Evolutionary conservation across 2,113 vertebrate species (phyloP).

Genomic region (Nannobrachium achirus): DNA sequence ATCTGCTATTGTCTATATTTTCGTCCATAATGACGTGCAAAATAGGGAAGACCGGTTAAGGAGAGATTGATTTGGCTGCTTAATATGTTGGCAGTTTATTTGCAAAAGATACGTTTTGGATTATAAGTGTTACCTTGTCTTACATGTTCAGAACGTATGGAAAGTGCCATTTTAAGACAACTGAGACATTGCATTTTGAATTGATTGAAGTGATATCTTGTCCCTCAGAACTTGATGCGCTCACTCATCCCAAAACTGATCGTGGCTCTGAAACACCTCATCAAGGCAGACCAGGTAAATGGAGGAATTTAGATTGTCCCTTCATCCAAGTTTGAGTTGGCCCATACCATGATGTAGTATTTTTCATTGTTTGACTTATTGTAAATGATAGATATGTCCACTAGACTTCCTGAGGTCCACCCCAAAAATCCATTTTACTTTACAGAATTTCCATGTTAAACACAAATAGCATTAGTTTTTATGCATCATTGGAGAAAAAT

Average conservation of each 20-base stretch:
- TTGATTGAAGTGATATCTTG: conserved; percentile 18
- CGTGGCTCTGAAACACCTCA: conserved; percentile 80
- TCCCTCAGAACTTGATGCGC: conserved; percentile 79
- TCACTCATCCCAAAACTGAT: conserved; percentile 83
- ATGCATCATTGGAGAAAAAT: not conserved
- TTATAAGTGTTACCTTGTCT: not conserved
- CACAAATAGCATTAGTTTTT: too few species aligned
- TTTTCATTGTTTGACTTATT: too few species aligned
- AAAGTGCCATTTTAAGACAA: not conserved
- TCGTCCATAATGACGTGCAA: too few species aligned
- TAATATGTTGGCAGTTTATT: not conserved
- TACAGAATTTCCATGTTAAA: too few species aligned
- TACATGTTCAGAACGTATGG: not conserved
- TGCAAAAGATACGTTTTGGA: not conserved
- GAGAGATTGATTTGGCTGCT: not conserved
- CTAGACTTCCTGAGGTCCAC: too few species aligned
- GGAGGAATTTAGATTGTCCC: not conserved
- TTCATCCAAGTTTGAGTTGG: not conserved
- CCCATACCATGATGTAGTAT: too few species aligned
- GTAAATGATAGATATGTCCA: too few species aligned
- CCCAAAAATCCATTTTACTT: too few species aligned
- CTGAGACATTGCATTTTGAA: not conserved
- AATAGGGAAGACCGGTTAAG: too few species aligned
- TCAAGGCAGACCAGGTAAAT: conserved; percentile 83
- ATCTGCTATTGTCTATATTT: too few species aligned